Percentiles rank a stretch among this genome's conserved stretches.
These are phyloP conservation scores for Heliconius ethilla DNA, from an alignment of 2,888 invertebrate species.

Conservation along the genomic window DNA sequence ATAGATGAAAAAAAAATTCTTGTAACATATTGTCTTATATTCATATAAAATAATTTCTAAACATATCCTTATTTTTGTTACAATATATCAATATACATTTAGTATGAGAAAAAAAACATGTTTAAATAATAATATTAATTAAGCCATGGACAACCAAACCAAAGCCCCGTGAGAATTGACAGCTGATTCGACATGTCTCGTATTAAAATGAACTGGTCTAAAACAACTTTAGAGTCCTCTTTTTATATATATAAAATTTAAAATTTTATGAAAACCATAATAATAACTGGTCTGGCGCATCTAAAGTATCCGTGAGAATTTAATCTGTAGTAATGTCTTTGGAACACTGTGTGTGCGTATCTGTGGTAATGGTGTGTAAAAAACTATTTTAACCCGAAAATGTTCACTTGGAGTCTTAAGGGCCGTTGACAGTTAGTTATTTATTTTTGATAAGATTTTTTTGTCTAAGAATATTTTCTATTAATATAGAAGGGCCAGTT, in stretches of 20 bases:
- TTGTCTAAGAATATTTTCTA: not conserved
- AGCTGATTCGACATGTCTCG: conserved; percentile 68
- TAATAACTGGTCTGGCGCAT: conserved; percentile 60
- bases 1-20: no score
- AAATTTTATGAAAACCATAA: conserved; percentile 36
- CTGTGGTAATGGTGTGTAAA: conserved; percentile 68
- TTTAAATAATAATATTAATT: conserved; percentile 36
- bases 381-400: conserved; percentile 36
- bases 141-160: conserved; percentile 54
- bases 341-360: conserved; percentile 51
- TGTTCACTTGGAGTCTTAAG: not conserved
- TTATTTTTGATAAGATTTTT: not conserved
- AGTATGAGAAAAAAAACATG: not conserved
- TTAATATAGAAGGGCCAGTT: not conserved
- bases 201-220: conserved; percentile 42
- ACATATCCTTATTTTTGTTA: no score
- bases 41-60: no score
- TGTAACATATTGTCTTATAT: no score
- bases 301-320: conserved; percentile 75
- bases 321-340: conserved; percentile 68
- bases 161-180: conserved; percentile 75
- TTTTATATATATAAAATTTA: conserved; percentile 44
- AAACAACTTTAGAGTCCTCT: conserved; percentile 46
- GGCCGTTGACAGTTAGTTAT: not conserved
- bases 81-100: not conserved